These are phyloP conservation scores for Cydia strobilella DNA, from an alignment of 1,140 invertebrate species.

Conservation along the genomic window DNA sequence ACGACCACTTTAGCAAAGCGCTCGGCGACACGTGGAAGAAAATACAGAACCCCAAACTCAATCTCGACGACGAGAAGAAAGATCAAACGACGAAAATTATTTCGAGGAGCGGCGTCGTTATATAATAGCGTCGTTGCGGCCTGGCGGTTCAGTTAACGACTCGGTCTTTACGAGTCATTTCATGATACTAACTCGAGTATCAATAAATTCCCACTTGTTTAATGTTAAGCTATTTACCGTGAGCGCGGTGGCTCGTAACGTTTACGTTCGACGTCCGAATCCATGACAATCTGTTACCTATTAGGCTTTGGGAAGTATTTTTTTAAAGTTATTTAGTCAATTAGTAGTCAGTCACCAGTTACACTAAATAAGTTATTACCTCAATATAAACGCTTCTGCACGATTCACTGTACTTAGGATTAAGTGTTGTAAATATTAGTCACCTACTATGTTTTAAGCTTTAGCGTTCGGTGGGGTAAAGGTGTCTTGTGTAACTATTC, in stretches of 20 bases:
- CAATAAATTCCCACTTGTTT: slow-evolving; percentile 70
- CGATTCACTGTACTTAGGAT: slow-evolving; percentile 64
- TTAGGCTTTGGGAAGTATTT: slow-evolving; percentile 52
- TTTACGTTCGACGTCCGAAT: slow-evolving; percentile 32
- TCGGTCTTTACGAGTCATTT: slow-evolving; percentile 64
- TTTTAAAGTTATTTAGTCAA: slow-evolving; percentile 62
- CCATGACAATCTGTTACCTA: slow-evolving; percentile 74
- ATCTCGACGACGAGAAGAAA: slow-evolving; percentile 60
- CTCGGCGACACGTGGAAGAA: slow-evolving; percentile 96
- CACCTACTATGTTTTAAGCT: slow-evolving; percentile 37
- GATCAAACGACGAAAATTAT: slow-evolving; percentile 72
- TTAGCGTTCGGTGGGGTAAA: slow-evolving; percentile 14
- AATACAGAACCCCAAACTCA: slow-evolving; percentile 81
- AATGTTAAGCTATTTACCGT: slow-evolving; percentile 52
- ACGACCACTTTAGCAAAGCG: slow-evolving; percentile 98
- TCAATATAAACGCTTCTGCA: slow-evolving; percentile 77
- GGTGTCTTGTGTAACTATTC: slow-evolving; percentile 28
- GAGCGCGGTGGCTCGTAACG: slow-evolving; percentile 29
- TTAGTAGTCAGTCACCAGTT: slow-evolving; percentile 77
- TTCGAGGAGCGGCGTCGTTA: slow-evolving; percentile 73
- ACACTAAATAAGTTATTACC: slow-evolving; percentile 76
- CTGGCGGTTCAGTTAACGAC: slow-evolving; percentile 58
- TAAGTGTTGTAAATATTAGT: slow-evolving; percentile 65
- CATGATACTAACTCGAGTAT: slow-evolving; percentile 59
- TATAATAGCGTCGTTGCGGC: slow-evolving; percentile 60